A percentile compares a stretch with the other conserved stretches of the same genome.
These are phyloP conservation scores for Halichoeres trimaculatus DNA, from an alignment of 2,113 vertebrate species.

Conservation along the genomic window DNA sequence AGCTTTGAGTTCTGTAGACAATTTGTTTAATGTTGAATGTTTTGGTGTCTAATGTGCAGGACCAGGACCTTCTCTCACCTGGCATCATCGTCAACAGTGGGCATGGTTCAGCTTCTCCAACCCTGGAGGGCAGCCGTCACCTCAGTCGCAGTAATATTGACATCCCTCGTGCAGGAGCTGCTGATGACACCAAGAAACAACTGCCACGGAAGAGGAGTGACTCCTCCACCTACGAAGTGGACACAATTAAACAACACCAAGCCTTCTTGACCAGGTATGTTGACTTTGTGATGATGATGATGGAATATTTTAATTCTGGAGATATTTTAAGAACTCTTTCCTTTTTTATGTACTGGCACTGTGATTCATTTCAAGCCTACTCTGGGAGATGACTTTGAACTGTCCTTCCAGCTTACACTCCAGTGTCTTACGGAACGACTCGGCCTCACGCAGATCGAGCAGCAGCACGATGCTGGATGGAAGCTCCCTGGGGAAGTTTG, in stretches of 20 bases:
- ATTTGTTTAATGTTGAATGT: neutral
- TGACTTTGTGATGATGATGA: neutral
- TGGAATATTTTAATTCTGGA: neutral
- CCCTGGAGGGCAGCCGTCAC: slow-evolving; percentile 90
- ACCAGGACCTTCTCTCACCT: slow-evolving; percentile 93
- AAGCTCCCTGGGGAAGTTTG: slow-evolving; percentile 88
- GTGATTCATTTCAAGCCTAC: slow-evolving; percentile 23
- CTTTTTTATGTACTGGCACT: slow-evolving; percentile 6
- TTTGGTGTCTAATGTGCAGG: slow-evolving; percentile 74
- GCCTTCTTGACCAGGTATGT: slow-evolving; percentile 94
- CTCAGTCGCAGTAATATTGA: slow-evolving; percentile 96
- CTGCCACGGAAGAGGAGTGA: slow-evolving; percentile 93
- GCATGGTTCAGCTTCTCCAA: slow-evolving; percentile 84
- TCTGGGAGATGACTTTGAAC: slow-evolving; percentile 22
- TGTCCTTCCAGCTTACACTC: slow-evolving; percentile 88
- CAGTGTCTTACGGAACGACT: slow-evolving; percentile 87
- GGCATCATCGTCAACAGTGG: slow-evolving; percentile 87
- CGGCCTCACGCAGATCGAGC: slow-evolving; percentile 86
- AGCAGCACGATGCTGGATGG: slow-evolving; percentile 91
- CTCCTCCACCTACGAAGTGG: slow-evolving; percentile 93
- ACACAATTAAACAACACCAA: slow-evolving; percentile 95
- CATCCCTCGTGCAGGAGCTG: slow-evolving; percentile 85
- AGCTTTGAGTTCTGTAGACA: neutral
- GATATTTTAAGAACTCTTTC: neutral
- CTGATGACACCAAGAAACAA: slow-evolving; percentile 89